Evolutionary conservation across 2,797 vertebrate genomes (phyloP).

Genomic region (Pseudochirops corinnae): DNA sequence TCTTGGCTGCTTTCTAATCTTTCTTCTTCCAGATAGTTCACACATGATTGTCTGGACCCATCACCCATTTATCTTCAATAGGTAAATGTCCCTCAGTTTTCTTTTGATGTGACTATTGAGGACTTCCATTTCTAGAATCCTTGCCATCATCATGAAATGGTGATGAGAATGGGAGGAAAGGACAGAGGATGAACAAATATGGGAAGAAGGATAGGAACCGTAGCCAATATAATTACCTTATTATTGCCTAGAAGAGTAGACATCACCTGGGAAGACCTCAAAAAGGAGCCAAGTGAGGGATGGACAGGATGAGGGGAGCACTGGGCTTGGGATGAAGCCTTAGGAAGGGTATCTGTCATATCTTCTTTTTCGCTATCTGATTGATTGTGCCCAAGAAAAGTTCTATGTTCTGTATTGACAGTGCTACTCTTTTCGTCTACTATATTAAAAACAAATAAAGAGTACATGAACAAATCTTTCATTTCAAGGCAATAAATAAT

Average conservation of each 20-base stretch:
- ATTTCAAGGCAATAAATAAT: conserved; percentile 39
- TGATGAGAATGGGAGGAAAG: conserved; percentile 45
- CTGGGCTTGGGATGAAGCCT: conserved; percentile 78
- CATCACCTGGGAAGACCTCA: conserved; percentile 83
- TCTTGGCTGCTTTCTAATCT: conserved; percentile 50
- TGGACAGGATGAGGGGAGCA: conserved; percentile 79
- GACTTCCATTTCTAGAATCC: conserved; percentile 69
- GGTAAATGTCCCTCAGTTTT: neutral
- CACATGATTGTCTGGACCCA: conserved; percentile 50
- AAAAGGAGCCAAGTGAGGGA: conserved; percentile 80
- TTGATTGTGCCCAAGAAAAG: conserved; percentile 82
- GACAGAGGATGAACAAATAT: conserved; percentile 67
- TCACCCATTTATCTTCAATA: conserved; percentile 45
- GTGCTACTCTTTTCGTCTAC: conserved; percentile 76
- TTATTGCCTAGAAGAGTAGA: conserved; percentile 78
- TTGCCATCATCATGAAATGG: conserved; percentile 65
- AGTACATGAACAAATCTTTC: conserved; percentile 31
- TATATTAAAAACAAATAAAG: conserved; percentile 66
- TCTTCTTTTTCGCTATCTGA: conserved; percentile 84
- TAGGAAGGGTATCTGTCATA: conserved; percentile 77
- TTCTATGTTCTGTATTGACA: conserved; percentile 74
- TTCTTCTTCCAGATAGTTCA: conserved; percentile 63
- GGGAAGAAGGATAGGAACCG: conserved; percentile 64
- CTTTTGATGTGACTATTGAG: conserved; percentile 73
- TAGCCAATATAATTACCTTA: conserved; percentile 84